phyloP scores from a whole-genome alignment of 1,140 invertebrate genomes.

The Nephotettix cincticeps region DNA sequence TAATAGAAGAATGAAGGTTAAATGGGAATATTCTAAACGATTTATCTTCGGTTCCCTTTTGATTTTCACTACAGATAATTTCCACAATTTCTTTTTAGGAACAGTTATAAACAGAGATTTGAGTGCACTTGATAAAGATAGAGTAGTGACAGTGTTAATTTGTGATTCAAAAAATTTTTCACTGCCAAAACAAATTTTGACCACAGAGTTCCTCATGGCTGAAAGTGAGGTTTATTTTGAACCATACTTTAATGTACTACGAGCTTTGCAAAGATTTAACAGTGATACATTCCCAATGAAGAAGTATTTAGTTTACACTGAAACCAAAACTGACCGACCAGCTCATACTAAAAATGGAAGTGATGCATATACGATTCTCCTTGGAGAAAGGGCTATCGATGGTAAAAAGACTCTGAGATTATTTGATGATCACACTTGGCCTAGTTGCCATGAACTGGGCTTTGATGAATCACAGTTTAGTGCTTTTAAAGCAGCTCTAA shows the following conservation, averaged over 20 bases:
- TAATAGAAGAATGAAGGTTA: slow-evolving; percentile 25
- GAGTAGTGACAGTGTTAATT: slow-evolving; percentile 48
- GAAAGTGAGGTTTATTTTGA: slow-evolving; percentile 68
- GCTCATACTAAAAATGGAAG: slow-evolving; percentile 6
- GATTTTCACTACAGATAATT: slow-evolving; percentile 66
- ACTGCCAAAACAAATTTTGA: background rate
- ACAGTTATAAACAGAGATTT: slow-evolving; percentile 57
- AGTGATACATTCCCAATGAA: slow-evolving; percentile 60
- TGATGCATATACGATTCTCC: slow-evolving; percentile 3
- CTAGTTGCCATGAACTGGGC: slow-evolving; percentile 45
- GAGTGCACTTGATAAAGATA: slow-evolving; percentile 52
- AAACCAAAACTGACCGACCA: slow-evolving; percentile 33
- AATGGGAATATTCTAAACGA: slow-evolving; percentile 52
- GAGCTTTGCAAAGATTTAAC: slow-evolving; percentile 56
- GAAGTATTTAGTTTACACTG: slow-evolving; percentile 59
- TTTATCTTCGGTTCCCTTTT: slow-evolving; percentile 73
- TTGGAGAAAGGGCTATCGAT: background rate
- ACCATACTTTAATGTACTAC: slow-evolving; percentile 63
- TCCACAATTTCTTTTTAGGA: slow-evolving; percentile 63
- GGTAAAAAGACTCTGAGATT: slow-evolving; percentile 31
- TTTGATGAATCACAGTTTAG: slow-evolving; percentile 59
- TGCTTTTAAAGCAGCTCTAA: slow-evolving; percentile 59
- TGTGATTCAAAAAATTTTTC: background rate
- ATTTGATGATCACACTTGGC: slow-evolving; percentile 48
- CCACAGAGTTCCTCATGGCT: slow-evolving; percentile 56